A percentile compares a stretch with the other conserved stretches of the same genome.
Evolutionary conservation across 2,797 vertebrate species (phyloP).

Genomic region (Schizopygopsis malacanthus): DNA sequence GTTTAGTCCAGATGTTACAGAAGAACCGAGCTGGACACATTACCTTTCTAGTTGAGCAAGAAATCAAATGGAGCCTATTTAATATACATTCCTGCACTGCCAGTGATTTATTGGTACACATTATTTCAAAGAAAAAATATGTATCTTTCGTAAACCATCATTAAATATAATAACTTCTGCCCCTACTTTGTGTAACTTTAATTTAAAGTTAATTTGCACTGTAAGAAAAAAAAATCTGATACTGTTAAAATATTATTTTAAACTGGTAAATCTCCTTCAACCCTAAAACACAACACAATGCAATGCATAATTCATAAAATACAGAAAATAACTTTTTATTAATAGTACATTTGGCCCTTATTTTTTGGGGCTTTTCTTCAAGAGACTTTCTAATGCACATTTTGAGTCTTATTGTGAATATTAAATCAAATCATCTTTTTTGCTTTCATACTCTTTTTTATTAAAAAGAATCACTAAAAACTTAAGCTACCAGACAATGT

Average conservation of each 20-base stretch:
- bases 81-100: neutral
- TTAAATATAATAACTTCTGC: neutral
- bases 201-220: neutral
- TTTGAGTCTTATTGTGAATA: neutral
- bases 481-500: neutral
- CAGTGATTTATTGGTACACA: neutral
- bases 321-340: neutral
- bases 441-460: neutral
- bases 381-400: neutral
- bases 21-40: conserved; percentile 45
- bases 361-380: neutral
- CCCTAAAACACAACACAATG: neutral
- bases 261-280: neutral
- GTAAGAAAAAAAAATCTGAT: neutral
- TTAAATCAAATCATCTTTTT: neutral
- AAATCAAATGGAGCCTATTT: neutral
- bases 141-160: neutral
- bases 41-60: neutral
- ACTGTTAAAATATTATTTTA: no score
- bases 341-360: neutral
- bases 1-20: conserved; percentile 66
- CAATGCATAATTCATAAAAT: neutral
- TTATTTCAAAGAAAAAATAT: neutral
- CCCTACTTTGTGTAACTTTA: neutral
- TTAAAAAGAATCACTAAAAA: neutral